These are phyloP conservation scores for Heliopora coerulea DNA, from an alignment of 92 coral and sea anemone species.

Conservation along the genomic window DNA sequence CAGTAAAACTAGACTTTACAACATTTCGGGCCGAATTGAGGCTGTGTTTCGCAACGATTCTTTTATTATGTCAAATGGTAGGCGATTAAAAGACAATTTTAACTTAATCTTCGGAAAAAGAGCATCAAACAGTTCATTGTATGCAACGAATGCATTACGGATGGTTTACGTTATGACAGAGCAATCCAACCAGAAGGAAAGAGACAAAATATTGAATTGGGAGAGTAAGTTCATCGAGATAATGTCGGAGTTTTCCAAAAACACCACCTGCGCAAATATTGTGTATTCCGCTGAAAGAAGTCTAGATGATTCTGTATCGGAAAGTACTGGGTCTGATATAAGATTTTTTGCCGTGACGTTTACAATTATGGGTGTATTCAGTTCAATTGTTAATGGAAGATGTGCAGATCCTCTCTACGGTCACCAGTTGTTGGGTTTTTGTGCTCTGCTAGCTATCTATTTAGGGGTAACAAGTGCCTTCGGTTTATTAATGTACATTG, in stretches of 20 bases:
- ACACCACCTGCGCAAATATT: too few species aligned
- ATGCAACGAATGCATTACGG: constrained; percentile 18
- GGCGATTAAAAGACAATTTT: neutral
- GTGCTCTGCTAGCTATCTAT: constrained; percentile 56
- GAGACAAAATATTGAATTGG: constrained; percentile 9
- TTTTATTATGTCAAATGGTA: constrained; percentile 30
- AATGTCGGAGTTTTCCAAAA: too few species aligned
- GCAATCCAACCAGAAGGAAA: constrained; percentile 8
- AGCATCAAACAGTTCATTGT: neutral
- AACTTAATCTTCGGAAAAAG: neutral
- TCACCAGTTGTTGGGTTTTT: constrained; percentile 59
- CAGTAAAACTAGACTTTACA: constrained; percentile 2
- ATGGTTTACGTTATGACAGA: constrained; percentile 42
- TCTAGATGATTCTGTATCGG: too few species aligned
- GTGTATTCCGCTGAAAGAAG: too few species aligned
- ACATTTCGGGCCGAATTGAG: neutral
- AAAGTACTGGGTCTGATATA: constrained; percentile 46
- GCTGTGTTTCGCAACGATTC: neutral
- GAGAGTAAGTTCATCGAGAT: too few species aligned
- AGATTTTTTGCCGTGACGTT: constrained; percentile 49
- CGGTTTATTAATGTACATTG: too few species aligned
- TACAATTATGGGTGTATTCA: constrained; percentile 66
- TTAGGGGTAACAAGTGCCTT: too few species aligned
- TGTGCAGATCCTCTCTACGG: constrained; percentile 64
- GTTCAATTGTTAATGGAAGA: constrained; percentile 60